Conservation (phyloP, 2,888 invertebrate genomes). For the Ophonus ardosiacus region DNA sequence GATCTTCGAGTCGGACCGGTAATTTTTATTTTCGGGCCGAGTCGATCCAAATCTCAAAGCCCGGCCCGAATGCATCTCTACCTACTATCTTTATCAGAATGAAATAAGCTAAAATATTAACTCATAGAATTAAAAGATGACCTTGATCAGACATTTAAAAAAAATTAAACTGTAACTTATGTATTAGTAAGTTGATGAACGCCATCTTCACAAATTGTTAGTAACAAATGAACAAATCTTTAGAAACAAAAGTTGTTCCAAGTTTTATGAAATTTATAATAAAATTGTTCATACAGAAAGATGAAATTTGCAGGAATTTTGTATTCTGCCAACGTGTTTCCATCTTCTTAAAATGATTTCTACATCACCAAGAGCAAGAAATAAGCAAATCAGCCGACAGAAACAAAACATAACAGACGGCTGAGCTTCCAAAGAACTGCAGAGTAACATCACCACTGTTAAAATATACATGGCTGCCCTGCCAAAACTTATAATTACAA, state of each 20-base stretch:
- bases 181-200: not conserved
- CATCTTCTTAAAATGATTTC: conserved; percentile 23
- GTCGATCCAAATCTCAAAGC: no score
- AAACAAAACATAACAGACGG: conserved; percentile 30
- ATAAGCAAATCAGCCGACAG: conserved; percentile 34
- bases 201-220: not conserved
- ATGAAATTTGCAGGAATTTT: conserved; percentile 9
- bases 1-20: no score
- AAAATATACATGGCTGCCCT: conserved; percentile 61
- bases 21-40: no score
- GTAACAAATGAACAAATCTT: not conserved
- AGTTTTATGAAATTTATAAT: not conserved
- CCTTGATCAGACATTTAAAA: no score
- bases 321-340: conserved; percentile 21
- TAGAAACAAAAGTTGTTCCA: not conserved
- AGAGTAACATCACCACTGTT: conserved; percentile 45
- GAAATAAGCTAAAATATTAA: no score
- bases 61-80: no score
- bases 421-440: conserved; percentile 26
- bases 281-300: conserved; percentile 22
- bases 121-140: no score
- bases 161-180: no score
- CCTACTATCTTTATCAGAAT: no score
- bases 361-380: conserved; percentile 23
- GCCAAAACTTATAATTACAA: conserved; percentile 64